phyloP scores from a whole-genome alignment of 2,113 vertebrate genomes.

The Phycodurus eques region DNA sequence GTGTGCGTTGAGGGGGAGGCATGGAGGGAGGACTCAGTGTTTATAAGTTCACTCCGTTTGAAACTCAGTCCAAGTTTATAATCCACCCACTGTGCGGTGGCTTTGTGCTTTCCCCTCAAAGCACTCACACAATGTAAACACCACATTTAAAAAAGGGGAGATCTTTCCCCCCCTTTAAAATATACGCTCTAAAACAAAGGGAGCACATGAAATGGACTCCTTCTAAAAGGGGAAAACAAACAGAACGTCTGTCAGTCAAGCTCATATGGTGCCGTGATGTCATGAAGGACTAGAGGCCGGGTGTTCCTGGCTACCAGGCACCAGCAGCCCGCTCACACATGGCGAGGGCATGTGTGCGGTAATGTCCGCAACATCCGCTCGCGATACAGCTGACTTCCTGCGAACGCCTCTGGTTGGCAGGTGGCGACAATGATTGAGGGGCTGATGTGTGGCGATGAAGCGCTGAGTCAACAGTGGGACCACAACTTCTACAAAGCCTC shows the following conservation, averaged over 20 bases:
- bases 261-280: slow-evolving; percentile 50
- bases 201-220: slow-evolving; percentile 70
- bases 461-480: slow-evolving; percentile 33
- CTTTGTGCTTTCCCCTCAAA: slow-evolving; percentile 72
- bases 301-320: slow-evolving; percentile 6
- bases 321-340: slow-evolving; percentile 35
- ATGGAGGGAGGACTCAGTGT: slow-evolving; percentile 60
- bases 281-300: slow-evolving; percentile 28
- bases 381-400: slow-evolving; percentile 47
- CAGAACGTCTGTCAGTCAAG: slow-evolving; percentile 64
- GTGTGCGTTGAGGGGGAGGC: slow-evolving; percentile 26
- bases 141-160: slow-evolving; percentile 58
- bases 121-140: slow-evolving; percentile 71
- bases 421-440: slow-evolving; percentile 44
- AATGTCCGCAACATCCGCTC: slow-evolving; percentile 26
- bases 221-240: slow-evolving; percentile 67
- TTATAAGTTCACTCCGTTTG: slow-evolving; percentile 72
- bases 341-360: slow-evolving; percentile 28
- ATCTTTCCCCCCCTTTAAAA: slow-evolving; percentile 35
- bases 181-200: slow-evolving; percentile 69
- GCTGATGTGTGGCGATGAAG: slow-evolving; percentile 21
- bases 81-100: slow-evolving; percentile 72
- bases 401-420: slow-evolving; percentile 38
- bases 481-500: slow-evolving; percentile 46
- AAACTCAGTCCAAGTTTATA: slow-evolving; percentile 75